Conservation (phyloP, 2,888 invertebrate genomes). For the Dorcus hopei region DNA sequence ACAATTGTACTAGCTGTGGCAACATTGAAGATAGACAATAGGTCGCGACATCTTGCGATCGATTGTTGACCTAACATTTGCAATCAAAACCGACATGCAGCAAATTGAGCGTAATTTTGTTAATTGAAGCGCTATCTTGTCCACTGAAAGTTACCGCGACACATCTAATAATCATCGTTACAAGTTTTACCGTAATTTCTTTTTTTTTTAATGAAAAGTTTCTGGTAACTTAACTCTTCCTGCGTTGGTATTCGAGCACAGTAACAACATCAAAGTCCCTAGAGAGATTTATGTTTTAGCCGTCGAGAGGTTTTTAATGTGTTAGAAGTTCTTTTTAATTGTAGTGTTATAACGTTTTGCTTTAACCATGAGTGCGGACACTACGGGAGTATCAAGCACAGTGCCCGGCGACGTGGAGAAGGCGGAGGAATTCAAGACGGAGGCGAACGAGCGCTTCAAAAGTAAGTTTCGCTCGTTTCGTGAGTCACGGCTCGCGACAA, state of each 20-base stretch:
- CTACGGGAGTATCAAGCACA: constrained; percentile 29
- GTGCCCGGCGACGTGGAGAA: constrained; percentile 56
- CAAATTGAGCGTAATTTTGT: too few species aligned
- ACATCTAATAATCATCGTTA: too few species aligned
- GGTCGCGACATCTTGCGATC: too few species aligned
- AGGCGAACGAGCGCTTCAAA: constrained; percentile 92
- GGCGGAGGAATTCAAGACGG: constrained; percentile 82
- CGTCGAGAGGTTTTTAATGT: constrained; percentile 18
- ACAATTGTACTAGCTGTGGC: too few species aligned
- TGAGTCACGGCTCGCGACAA: constrained; percentile 9
- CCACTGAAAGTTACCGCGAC: too few species aligned
- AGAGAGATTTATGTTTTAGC: constrained; percentile 17
- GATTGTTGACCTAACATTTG: too few species aligned
- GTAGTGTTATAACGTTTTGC: constrained; percentile 8
- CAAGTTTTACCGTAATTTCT: too few species aligned
- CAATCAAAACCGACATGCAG: too few species aligned
- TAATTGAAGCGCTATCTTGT: too few species aligned
- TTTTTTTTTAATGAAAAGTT: too few species aligned
- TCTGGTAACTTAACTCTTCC: not conserved
- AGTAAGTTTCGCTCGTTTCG: constrained; percentile 53
- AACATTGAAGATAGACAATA: too few species aligned
- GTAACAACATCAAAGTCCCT: constrained; percentile 4
- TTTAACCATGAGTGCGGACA: constrained; percentile 38
- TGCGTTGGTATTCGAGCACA: too few species aligned
- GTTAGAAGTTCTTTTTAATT: constrained; percentile 16